Evolutionary conservation across 2,888 invertebrate species (phyloP), one percentile per base, ranked within the genome.

Genomic region (Keiferia lycopersicella): DNA sequence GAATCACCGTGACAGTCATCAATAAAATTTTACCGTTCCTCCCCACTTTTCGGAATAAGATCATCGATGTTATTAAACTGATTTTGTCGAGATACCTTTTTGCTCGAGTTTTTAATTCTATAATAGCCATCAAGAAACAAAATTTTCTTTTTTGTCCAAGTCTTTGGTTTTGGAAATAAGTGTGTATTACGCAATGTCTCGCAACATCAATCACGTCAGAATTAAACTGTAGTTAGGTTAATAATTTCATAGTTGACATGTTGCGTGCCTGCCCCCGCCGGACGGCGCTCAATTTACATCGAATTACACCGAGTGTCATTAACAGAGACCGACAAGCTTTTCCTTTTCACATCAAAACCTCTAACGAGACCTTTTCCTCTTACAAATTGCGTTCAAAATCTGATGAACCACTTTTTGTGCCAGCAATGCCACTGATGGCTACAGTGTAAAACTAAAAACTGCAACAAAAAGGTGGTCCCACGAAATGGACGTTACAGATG

Each of bases 161-260:
- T 7, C 34, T 34, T 34, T 34, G 3, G 10, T 20, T 10, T 20
- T 59, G 39, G 39, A 22, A 20, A 41, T 59, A 64, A 63, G 67
- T 64, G 16, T 60, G 38, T 38, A 12, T 68, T 69, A 71, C 71
- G 73, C 74, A 74, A 74, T 73, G 72, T 73, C 69, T 63, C 67
- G 74, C 20, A 72, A 77, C 87, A 89, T 89, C 80, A 87, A 89
- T 89, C 87, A 89, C 74, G 70, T 65, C 71, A 69, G 75, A 80
- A 81, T 82, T 81, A 80, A 77, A 84, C 80, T 81, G 83, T 80
- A 84, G 78, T 82, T 81, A 81, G 82, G 84, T 88, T 51, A 84
- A 86, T 85, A 87, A 88, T 89, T 87, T 87, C 84, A 87, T 86
- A 89, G 90, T 86, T 87, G 90, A 89, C 90, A 87, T 83, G 81